Evolutionary conservation across 2,797 vertebrate genomes (phyloP).

Genomic region (Okamejei kenojei): DNA sequence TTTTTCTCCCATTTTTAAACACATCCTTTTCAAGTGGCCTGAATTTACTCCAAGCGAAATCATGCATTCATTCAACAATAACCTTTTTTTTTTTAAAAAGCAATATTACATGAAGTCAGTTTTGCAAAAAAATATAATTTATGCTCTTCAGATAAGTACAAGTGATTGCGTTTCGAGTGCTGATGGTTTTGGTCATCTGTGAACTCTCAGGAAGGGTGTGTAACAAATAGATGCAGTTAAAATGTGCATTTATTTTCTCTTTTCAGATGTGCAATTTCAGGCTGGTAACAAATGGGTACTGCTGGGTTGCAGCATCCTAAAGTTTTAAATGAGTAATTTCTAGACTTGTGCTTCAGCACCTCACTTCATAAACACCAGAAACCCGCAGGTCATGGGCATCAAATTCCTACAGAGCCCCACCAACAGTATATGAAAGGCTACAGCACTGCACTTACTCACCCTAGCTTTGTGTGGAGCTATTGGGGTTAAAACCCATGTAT

Average conservation of each 20-base stretch:
- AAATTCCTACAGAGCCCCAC: background rate
- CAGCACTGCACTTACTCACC: background rate
- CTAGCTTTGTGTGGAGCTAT: background rate
- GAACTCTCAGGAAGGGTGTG: background rate
- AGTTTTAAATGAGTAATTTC: slow-evolving; percentile 28
- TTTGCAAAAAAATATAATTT: background rate
- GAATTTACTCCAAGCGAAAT: background rate
- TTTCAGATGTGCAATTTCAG: slow-evolving; percentile 21
- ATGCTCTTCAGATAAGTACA: background rate
- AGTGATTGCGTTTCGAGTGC: background rate
- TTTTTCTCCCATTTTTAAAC: background rate
- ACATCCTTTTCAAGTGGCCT: background rate
- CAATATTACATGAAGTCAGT: too few species aligned
- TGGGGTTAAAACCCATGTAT: background rate
- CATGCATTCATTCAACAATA: background rate
- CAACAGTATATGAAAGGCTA: background rate
- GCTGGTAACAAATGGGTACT: background rate
- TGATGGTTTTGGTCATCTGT: background rate
- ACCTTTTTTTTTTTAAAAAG: too few species aligned
- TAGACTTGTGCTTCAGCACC: background rate
- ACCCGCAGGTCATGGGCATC: slow-evolving; percentile 14
- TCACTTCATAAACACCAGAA: slow-evolving; percentile 34
- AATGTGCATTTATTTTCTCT: slow-evolving; percentile 8
- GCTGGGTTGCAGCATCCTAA: background rate
- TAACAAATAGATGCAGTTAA: slow-evolving; percentile 6